Conservation (phyloP, 2,797 vertebrate genomes). For the Chanos chanos region DNA sequence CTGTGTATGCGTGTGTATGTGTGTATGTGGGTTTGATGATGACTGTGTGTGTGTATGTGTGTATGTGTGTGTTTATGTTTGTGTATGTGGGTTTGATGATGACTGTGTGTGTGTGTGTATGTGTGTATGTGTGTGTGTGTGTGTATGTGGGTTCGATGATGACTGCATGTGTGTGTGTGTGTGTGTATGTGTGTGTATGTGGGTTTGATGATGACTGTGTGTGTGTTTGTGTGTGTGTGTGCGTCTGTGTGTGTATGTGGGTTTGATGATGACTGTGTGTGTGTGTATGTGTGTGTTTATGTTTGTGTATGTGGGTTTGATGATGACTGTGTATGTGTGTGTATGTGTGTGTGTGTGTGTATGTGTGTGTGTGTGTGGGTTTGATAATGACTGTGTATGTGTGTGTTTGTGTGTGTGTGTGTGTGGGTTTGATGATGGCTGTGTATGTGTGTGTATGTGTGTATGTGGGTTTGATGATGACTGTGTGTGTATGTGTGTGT, state of each 20-base stretch:
- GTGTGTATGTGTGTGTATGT: not conserved
- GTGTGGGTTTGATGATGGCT: not conserved
- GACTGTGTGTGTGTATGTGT: not conserved
- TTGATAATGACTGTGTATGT: too few species aligned
- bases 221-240: not conserved
- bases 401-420: not conserved
- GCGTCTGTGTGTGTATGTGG: slow-evolving; percentile 7
- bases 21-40: slow-evolving; percentile 4
- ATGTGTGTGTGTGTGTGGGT: slow-evolving; percentile 14
- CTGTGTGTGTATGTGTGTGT: not conserved
- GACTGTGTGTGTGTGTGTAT: slow-evolving; percentile 5
- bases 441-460: not conserved
- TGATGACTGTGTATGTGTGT: too few species aligned
- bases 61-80: not conserved
- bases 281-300: not conserved
- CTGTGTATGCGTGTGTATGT: not conserved
- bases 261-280: too few species aligned
- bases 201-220: too few species aligned
- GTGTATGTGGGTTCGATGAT: slow-evolving; percentile 11
- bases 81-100: too few species aligned
- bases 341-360: not conserved
- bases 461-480: slow-evolving; percentile 6
- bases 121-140: not conserved
- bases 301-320: slow-evolving; percentile 14
- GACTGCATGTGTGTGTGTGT: not conserved